Evolutionary conservation across 2,797 vertebrate genomes (phyloP).

Genomic region (Ceyx erithaca): DNA sequence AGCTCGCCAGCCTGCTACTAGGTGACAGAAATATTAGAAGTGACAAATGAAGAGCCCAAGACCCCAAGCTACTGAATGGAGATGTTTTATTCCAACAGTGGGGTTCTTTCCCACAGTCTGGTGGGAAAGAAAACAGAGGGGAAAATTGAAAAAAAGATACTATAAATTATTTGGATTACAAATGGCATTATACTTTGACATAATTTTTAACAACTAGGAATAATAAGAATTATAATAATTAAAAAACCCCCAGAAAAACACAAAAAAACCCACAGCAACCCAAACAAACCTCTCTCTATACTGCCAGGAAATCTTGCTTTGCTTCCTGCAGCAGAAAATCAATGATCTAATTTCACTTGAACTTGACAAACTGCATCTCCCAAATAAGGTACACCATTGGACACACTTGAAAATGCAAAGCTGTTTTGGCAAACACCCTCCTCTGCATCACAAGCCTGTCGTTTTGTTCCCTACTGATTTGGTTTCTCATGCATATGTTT

Average conservation of each 20-base stretch:
- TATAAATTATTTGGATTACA: background rate
- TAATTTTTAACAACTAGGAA: background rate
- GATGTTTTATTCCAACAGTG: background rate
- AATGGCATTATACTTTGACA: background rate
- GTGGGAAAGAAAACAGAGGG: background rate
- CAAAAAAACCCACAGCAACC: background rate
- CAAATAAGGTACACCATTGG: background rate
- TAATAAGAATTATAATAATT: background rate
- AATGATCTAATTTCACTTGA: conserved; percentile 38
- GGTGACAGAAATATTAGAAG: background rate
- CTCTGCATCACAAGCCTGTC: background rate
- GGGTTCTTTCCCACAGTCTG: background rate
- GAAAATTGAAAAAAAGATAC: background rate
- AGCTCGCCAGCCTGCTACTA: background rate
- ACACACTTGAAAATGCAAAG: conserved; percentile 20
- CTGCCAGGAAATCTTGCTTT: background rate
- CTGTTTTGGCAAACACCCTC: background rate
- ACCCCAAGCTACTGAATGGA: background rate
- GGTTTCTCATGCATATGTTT: conserved; percentile 22
- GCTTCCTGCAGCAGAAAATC: conserved; percentile 47
- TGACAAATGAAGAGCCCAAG: background rate
- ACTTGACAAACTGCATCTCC: conserved; percentile 9
- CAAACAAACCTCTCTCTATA: background rate
- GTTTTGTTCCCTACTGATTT: background rate
- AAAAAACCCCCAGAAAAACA: rapidly evolving